Percentiles rank a stretch among this genome's conserved stretches.
Evolutionary conservation across 2,888 invertebrate species (phyloP).

Genomic region (Lapara coniferarum): DNA sequence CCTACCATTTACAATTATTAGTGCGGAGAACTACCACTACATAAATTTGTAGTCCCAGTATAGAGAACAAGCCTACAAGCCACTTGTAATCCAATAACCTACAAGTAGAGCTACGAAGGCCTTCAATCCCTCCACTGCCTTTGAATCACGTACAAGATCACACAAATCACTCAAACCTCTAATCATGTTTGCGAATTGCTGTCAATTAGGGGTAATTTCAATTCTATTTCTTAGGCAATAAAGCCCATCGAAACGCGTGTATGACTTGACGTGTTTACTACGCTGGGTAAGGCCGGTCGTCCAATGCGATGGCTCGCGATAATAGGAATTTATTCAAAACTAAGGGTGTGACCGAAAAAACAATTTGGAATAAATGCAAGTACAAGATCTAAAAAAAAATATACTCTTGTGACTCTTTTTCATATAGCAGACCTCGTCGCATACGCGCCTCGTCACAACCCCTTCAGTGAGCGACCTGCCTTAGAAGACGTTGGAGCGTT

Average conservation of each 20-base stretch:
- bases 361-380: too few relatives aligned
- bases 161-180: conserved; percentile 17
- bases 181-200: conserved; percentile 13
- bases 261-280: conserved; percentile 20
- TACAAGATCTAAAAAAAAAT: too few relatives aligned
- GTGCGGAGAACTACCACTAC: too few relatives aligned
- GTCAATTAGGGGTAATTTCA: conserved; percentile 19
- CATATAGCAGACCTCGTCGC: too few relatives aligned
- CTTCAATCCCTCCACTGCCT: neutral
- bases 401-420: too few relatives aligned
- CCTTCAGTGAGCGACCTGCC: neutral
- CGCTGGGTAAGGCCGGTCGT: neutral
- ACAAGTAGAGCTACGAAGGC: neutral
- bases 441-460: too few relatives aligned
- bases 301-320: neutral
- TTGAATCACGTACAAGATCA: neutral
- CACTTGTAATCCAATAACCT: neutral
- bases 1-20: too few relatives aligned
- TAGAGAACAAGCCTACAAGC: neutral
- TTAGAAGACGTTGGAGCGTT: conserved; percentile 22
- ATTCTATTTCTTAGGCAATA: conserved; percentile 4
- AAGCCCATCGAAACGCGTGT: conserved; percentile 8
- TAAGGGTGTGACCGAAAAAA: too few relatives aligned
- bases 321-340: too few relatives aligned
- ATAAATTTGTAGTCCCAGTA: neutral